Evolutionary conservation across 2,888 invertebrate species (phyloP), one percentile per base, ranked within the genome.

Genomic region (Tenthredo scrophulariae): DNA sequence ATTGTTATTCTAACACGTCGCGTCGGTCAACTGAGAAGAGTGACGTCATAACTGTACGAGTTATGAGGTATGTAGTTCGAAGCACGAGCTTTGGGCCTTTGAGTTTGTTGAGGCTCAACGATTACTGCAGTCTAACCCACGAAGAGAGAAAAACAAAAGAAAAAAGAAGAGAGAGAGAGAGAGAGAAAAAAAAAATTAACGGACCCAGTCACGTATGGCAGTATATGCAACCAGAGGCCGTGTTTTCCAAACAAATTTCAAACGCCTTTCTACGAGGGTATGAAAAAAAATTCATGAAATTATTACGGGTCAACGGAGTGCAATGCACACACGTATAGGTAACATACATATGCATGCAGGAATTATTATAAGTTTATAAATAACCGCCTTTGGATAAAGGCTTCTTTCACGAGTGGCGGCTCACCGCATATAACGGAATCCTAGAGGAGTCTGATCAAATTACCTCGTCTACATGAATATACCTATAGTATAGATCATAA

Each of bases 181-280:
- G 29, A 29, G 50, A 2, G 9, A 65, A 7, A 65, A 5, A 15
- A 29, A 70, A 67, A 67, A 13, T 18, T 33, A 22, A 40, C 13
- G n/a, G 72, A 50, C 62, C 26, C 37, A 22, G 80, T 80, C 80
- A 80, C 80, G 80, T 80, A 62, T 62, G 37, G 22, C 62, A 50
- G 62, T 62, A 37, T 37, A 37, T 37, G 80, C 80, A 80, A 80
- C 62, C 37, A 58, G 62, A 80, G 15, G 29, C 80, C 22, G 15
- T 80, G 62, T 80, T 80, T 80, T 80, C 15, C 40, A 80, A 80
- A 80, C 80, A 80, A 40, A 62, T 65, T 22, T 29, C 13, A n/a
- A 37, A 80, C 80, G 80, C 62, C 80, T 80, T 80, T 80, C 80
- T 62, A 80, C 80, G 62, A 15, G 80, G 40, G 10, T 43, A 40